Evolutionary conservation across 2,888 invertebrate genomes (phyloP).

Genomic region (Andrena bicolor): DNA sequence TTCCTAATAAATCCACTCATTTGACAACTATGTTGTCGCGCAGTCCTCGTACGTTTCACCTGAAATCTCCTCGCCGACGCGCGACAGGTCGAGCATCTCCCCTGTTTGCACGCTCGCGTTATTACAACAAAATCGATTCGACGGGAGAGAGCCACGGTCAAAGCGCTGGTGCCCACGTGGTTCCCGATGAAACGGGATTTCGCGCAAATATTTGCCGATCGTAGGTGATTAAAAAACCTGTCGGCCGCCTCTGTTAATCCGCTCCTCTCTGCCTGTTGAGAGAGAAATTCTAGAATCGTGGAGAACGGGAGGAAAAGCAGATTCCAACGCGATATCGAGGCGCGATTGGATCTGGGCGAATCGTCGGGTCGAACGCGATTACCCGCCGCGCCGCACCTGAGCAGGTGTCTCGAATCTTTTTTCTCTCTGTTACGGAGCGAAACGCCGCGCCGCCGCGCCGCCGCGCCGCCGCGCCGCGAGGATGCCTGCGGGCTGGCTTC

Average conservation of each 20-base stretch:
- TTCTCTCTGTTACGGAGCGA: constrained; percentile 24
- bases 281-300: too few relatives aligned
- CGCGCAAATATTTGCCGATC: constrained; percentile 37
- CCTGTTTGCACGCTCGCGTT: constrained; percentile 35
- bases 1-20: constrained; percentile 59
- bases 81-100: not conserved
- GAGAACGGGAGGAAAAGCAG: not conserved
- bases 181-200: not conserved
- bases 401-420: constrained; percentile 43
- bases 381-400: constrained; percentile 46
- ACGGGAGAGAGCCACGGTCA: not conserved
- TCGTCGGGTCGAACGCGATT: constrained; percentile 48
- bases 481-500: constrained; percentile 46
- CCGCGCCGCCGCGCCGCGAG: too few relatives aligned
- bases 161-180: constrained; percentile 7
- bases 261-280: too few relatives aligned
- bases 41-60: not conserved
- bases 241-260: not conserved
- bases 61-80: not conserved
- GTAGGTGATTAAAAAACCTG: constrained; percentile 30
- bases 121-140: constrained; percentile 47
- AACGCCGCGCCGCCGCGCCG: too few relatives aligned
- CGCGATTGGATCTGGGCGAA: constrained; percentile 32
- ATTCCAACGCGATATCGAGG: constrained; percentile 22
- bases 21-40: constrained; percentile 45